Base-by-base conservation (phyloP, 1,140 invertebrate genomes). In the Drosophila triauraria region DNA sequence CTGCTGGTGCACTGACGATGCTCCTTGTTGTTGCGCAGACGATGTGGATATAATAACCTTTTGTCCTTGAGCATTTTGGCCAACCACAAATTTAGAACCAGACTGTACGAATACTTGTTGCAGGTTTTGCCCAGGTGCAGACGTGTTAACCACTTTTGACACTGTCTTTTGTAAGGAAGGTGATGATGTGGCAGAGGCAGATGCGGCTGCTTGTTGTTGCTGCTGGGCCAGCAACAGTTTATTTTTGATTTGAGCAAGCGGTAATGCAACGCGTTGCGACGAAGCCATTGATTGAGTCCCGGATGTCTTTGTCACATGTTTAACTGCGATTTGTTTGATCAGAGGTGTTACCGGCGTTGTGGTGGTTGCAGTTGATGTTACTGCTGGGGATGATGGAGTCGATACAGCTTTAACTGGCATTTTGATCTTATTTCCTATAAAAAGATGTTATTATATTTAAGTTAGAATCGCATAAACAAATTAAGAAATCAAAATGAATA, bases 1-100 rank as follows among this genome's bases (percentile, higher is more conserved):
- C 48, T 87, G 83, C 40, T 88, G 84, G 30, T 80, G 84, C 10
- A 75, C 76, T 15, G 83, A 65, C 23, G 79, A 42, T 27, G 67
- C 35, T 4, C 50, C 58, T 44, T 91, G 84, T 42, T 76, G 72
- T 25, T 67, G 60, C 25, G 27, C 74, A n/a, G 85, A 48, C 12
- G 77, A 47, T 7, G 91, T 64, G 13, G 84, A 88, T 64, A 93
- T 85, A 7, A 93, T 76, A 23, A 93, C 85, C 61, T 93, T 92
- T 57, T 93, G 92, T 0, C 92, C 91, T 46, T 93, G 91, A 6
- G 85, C 65, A 17, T 91, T 92, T 67, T 93, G 92, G 4, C 87
- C 81, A 10, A 92, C 76, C 20, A 93, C 46, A 40, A 92, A 63
- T 30, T 93, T 93, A 12, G 91, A 91, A 1, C 91, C 91, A 1